Percentiles rank a stretch among this genome's conserved stretches.
These are phyloP conservation scores for Xestoiulus laeticollis DNA, from an alignment of 2,888 invertebrate genomes.

Conservation along the genomic window DNA sequence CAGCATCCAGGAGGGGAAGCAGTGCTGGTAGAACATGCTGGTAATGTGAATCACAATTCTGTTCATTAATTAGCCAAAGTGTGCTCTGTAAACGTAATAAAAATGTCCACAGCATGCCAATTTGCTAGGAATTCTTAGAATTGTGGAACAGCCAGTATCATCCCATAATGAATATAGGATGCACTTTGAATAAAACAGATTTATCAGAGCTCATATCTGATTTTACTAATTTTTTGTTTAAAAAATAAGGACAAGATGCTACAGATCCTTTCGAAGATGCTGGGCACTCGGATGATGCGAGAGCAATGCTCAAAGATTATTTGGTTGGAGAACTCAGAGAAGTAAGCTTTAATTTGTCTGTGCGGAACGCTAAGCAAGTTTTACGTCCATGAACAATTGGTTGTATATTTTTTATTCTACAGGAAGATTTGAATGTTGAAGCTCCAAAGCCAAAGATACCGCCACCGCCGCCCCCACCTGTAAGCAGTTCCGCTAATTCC, in stretches of 20 bases:
- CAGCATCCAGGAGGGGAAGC: slow-evolving; percentile 98
- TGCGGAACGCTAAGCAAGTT: too few species aligned
- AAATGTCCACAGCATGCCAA: too few species aligned
- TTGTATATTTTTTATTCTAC: neutral
- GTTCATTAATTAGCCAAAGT: too few species aligned
- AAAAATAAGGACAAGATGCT: neutral
- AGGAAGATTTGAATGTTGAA: neutral
- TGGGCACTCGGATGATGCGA: slow-evolving; percentile 3
- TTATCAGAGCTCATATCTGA: too few species aligned
- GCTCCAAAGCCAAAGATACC: neutral
- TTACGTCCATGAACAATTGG: too few species aligned
- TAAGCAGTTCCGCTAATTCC: neutral
- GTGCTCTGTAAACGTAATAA: too few species aligned
- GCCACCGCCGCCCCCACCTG: neutral
- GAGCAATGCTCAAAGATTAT: neutral
- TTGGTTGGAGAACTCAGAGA: neutral
- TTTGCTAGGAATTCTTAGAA: too few species aligned
- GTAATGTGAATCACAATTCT: slow-evolving; percentile 62
- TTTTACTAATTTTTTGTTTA: neutral
- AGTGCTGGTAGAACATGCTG: slow-evolving; percentile 89
- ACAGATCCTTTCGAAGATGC: neutral
- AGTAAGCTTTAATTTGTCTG: neutral
- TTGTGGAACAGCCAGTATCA: too few species aligned
- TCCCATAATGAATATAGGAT: too few species aligned
- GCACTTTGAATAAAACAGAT: too few species aligned